Evolutionary conservation across 2,888 invertebrate genomes (phyloP), one percentile per base, ranked within the genome.

Genomic region (Abrostola tripartita): DNA sequence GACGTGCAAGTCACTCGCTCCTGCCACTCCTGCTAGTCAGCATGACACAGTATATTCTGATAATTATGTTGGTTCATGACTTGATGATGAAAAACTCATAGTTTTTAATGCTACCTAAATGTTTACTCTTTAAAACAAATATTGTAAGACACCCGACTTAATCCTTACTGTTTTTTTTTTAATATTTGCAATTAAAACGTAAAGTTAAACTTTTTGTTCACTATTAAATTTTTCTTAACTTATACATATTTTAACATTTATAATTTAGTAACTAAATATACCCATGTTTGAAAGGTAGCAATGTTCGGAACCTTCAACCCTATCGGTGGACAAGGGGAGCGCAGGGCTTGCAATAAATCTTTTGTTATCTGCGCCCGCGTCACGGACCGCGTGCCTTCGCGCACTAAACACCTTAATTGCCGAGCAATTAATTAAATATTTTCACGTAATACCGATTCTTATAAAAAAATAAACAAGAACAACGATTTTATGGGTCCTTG

Each of bases 341-440:
- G 35, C 14, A 52, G 52, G 44, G 51, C 40, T 38, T 51, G 53
- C 72, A 71, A 81, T 82, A 83, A 81, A 81, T 75, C 56, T 61
- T 62, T 47, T 24, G 76, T 76, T 82, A 82, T 83, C 83, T 70
- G 64, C 56, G 75, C 61, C 52, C 53, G 65, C 67, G 70, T 68
- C 63, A 71, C 64, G 60, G 52, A 44, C 68, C 54, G 60, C 74
- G 74, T 74, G 75, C 71, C 44, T 37, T 24, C 37, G 58, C 59
- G 75, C 71, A 59, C 71, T 71, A 73, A 80, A 74, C 64, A 68
- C 79, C 61, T 74, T 81, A 74, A 81, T 81, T 74, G 66, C 64
- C 67, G 51, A 61, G 60, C 63, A 74, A 74, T 75, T 79, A 61
- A 74, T 79, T 76, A 70, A 71, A 72, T 75, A 73, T 77, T 63